Conservation (phyloP, 2,797 vertebrate species). For the Gastrophryne carolinensis region DNA sequence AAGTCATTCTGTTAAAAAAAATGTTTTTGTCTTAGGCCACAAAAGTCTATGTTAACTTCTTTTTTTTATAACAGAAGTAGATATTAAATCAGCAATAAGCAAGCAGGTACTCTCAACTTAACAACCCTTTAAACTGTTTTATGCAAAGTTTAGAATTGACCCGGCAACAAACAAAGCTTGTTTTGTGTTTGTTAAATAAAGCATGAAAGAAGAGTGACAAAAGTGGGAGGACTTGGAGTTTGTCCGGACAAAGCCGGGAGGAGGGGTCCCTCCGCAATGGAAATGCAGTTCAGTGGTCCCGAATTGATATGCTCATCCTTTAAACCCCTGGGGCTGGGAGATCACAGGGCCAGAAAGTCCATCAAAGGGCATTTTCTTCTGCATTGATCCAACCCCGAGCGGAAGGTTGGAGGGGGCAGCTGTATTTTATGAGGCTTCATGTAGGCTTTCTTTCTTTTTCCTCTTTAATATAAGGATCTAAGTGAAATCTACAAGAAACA, state of each 20-base stretch:
- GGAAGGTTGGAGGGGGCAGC: conserved; percentile 64
- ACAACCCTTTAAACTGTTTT: conserved; percentile 67
- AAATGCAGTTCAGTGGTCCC: conserved; percentile 79
- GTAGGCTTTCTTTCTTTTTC: conserved; percentile 31
- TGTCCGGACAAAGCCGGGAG: conserved; percentile 83
- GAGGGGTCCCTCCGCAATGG: conserved; percentile 75
- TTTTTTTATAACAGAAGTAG: no score
- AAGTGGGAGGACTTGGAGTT: conserved; percentile 89
- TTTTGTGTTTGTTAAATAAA: conserved; percentile 98
- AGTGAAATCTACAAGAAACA: conserved; percentile 52
- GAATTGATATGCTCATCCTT: conserved; percentile 77
- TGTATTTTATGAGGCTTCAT: conserved; percentile 52
- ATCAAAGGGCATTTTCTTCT: conserved; percentile 69
- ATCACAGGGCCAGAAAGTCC: conserved; percentile 74
- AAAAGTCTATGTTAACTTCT: no score
- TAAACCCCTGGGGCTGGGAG: conserved; percentile 72
- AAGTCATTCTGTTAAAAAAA: no score
- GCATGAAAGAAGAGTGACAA: conserved; percentile 97
- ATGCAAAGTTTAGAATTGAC: conserved; percentile 71
- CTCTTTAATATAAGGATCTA: conserved; percentile 24
- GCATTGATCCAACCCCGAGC: conserved; percentile 70
- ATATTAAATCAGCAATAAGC: conserved; percentile 62
- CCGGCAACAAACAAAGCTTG: conserved; percentile 84
- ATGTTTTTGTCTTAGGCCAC: no score
- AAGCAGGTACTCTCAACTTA: conserved; percentile 68